These are phyloP conservation scores for Microtus montanus DNA, from an alignment of 2,113 vertebrate species.

Conservation along the genomic window DNA sequence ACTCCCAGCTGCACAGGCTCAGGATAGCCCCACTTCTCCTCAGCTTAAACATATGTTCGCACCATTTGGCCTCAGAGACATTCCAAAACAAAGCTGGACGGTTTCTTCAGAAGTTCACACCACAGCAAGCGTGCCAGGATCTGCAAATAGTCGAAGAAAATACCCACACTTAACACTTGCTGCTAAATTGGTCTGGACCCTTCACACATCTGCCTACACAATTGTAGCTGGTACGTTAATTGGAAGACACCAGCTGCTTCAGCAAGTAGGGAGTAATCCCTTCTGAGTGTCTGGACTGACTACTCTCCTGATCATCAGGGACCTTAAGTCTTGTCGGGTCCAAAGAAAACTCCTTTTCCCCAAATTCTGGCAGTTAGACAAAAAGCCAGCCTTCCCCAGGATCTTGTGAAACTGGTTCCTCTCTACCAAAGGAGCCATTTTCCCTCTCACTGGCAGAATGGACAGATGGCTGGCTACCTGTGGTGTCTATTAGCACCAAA, in stretches of 20 bases:
- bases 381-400: background rate
- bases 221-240: background rate
- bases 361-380: background rate
- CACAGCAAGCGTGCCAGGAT: background rate
- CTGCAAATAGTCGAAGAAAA: background rate
- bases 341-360: background rate
- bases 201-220: background rate
- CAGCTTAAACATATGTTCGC: background rate
- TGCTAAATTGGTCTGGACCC: background rate
- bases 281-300: background rate
- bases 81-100: background rate
- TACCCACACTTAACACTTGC: background rate
- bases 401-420: background rate
- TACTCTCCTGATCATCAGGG: background rate
- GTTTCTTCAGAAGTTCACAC: background rate
- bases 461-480: background rate
- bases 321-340: background rate
- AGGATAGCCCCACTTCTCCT: background rate
- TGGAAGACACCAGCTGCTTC: background rate
- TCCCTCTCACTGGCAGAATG: background rate
- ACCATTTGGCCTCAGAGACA: background rate
- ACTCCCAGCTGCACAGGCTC: background rate
- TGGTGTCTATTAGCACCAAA: background rate
- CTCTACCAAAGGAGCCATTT: background rate
- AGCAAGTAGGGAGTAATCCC: background rate